Conservation (phyloP, 1,140 invertebrate species). For the Danaus plexippus region DNA sequence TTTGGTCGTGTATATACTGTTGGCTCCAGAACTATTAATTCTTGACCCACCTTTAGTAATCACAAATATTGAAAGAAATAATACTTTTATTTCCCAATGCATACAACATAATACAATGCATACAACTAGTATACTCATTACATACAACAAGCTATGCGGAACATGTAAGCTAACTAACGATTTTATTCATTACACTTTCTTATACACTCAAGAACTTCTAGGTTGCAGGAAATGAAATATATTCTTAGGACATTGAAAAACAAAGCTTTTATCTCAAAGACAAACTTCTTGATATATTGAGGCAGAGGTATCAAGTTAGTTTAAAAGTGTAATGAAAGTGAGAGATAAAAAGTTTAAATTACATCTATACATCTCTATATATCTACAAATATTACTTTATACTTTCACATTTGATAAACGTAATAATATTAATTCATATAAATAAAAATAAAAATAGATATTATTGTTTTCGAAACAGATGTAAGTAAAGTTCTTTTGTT, state of each 20-base stretch:
- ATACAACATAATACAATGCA: too few relatives aligned
- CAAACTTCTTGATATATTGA: constrained; percentile 37
- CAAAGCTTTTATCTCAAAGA: constrained; percentile 27
- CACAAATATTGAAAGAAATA: constrained; percentile 4
- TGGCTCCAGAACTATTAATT: constrained; percentile 3
- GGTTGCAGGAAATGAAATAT: constrained; percentile 22
- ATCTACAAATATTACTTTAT: too few relatives aligned
- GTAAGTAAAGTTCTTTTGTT: too few relatives aligned
- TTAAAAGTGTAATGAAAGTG: constrained; percentile 23
- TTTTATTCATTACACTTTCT: too few relatives aligned
- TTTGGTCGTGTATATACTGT: too few relatives aligned
- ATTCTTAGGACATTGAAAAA: constrained; percentile 22
- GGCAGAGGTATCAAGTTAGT: constrained; percentile 23
- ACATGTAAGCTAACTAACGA: too few relatives aligned
- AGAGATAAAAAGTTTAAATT: constrained; percentile 11
- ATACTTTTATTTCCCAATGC: constrained; percentile 1
- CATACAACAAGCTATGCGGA: too few relatives aligned
- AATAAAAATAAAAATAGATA: too few relatives aligned
- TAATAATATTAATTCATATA: too few relatives aligned
- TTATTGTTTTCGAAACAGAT: too few relatives aligned
- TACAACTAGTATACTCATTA: constrained; percentile 3
- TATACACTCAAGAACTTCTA: constrained; percentile 1
- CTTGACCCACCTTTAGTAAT: background rate
- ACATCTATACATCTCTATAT: too few relatives aligned
- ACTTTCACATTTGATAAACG: too few relatives aligned